phyloP scores from a whole-genome alignment of 2,797 vertebrate species.

The Chaenodraco wilsoni region DNA sequence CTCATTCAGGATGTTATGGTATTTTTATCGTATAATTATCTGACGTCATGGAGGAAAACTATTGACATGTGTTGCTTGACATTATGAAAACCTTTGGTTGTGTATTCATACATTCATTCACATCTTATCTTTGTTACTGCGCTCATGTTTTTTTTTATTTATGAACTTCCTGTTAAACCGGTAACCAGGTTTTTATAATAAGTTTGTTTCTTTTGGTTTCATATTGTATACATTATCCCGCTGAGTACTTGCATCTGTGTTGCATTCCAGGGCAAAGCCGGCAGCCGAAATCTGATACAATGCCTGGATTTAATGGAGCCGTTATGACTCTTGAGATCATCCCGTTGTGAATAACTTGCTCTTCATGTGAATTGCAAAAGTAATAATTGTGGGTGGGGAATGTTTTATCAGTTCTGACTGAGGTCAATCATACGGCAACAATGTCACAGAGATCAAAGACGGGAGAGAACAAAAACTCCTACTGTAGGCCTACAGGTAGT shows the following conservation, averaged over 20 bases:
- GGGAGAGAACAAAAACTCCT: slow-evolving; percentile 59
- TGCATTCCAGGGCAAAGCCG: slow-evolving; percentile 47
- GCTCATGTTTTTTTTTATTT: background rate
- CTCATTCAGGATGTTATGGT: slow-evolving; percentile 76
- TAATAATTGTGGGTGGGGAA: slow-evolving; percentile 67
- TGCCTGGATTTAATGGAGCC: slow-evolving; percentile 48
- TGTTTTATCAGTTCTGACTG: slow-evolving; percentile 58
- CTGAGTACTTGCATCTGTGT: slow-evolving; percentile 65
- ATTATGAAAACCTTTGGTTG: slow-evolving; percentile 56
- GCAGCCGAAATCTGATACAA: slow-evolving; percentile 53
- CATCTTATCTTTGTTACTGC: slow-evolving; percentile 51
- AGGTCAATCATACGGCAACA: slow-evolving; percentile 51
- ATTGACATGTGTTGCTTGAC: slow-evolving; percentile 77
- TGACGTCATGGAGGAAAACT: slow-evolving; percentile 74
- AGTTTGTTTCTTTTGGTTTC: slow-evolving; percentile 54
- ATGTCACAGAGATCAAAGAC: slow-evolving; percentile 61
- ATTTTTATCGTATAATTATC: slow-evolving; percentile 73
- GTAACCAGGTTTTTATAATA: slow-evolving; percentile 59
- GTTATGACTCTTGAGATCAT: slow-evolving; percentile 42
- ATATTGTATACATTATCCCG: slow-evolving; percentile 68
- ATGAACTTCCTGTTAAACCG: slow-evolving; percentile 49
- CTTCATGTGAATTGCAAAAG: slow-evolving; percentile 48
- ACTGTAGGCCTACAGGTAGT: slow-evolving; percentile 57
- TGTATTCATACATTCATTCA: slow-evolving; percentile 52
- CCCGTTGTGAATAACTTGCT: slow-evolving; percentile 41